phyloP scores from a whole-genome alignment of 2,113 vertebrate genomes.

The Gila orcuttii region DNA sequence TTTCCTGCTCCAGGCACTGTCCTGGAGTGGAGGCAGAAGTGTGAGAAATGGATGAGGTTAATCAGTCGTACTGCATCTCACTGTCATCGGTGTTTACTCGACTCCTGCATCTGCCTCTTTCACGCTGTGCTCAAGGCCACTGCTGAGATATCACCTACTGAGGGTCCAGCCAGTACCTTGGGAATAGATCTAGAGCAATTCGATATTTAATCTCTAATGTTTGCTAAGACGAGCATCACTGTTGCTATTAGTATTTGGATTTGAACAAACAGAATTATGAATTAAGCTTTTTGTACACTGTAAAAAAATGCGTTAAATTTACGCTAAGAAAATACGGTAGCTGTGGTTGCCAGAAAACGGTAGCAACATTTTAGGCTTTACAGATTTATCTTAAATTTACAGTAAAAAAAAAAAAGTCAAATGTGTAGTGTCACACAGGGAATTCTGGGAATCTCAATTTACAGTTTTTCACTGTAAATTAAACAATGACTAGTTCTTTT shows the following conservation, averaged over 20 bases:
- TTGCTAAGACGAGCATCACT: not conserved
- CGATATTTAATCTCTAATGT: not conserved
- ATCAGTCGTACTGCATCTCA: slow-evolving; percentile 19
- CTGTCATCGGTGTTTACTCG: not conserved
- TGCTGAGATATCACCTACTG: not conserved
- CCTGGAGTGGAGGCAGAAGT: not conserved
- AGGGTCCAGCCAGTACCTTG: not conserved
- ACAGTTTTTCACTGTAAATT: too few species aligned
- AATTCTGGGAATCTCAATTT: too few species aligned
- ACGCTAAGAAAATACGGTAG: too few species aligned
- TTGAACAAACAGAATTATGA: not conserved
- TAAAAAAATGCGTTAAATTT: too few species aligned
- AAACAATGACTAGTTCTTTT: too few species aligned
- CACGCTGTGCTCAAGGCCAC: not conserved
- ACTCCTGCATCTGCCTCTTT: not conserved
- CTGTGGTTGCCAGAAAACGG: too few species aligned
- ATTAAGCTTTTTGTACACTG: not conserved
- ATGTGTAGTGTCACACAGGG: too few species aligned
- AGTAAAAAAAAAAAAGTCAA: too few species aligned
- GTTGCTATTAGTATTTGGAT: not conserved
- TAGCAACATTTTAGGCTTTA: too few species aligned
- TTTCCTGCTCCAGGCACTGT: not conserved
- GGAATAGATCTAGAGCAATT: not conserved
- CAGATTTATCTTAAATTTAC: too few species aligned
- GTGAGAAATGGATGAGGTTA: slow-evolving; percentile 36